Conservation (phyloP, 92 coral and sea anemone genomes). For the Porites lobata region DNA sequence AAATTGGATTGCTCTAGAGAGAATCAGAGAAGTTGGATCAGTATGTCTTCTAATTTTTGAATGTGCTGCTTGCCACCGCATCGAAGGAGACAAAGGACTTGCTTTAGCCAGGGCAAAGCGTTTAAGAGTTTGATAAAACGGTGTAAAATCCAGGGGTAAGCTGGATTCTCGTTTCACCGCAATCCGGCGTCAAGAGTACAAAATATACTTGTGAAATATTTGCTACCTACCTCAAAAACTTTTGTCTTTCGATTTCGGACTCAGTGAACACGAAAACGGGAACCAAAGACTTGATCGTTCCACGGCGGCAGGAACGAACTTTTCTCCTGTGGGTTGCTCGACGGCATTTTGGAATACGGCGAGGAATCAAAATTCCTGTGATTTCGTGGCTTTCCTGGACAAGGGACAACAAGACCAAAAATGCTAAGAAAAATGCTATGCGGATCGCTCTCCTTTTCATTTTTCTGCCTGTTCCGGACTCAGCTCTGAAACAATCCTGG, state of each 20-base stretch:
- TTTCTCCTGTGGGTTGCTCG: neutral
- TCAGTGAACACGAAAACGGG: neutral
- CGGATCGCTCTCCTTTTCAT: neutral
- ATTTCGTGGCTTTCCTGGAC: conserved; percentile 27
- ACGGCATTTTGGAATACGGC: neutral
- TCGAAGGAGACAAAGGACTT: no score
- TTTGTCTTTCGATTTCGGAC: neutral
- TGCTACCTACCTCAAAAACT: conserved; percentile 2
- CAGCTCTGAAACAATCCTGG: no score
- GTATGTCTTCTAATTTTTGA: no score
- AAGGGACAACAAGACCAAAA: neutral
- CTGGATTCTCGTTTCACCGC: neutral
- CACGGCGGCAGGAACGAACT: neutral
- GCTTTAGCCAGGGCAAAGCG: no score
- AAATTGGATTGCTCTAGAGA: no score
- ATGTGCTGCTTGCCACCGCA: no score
- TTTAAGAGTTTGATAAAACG: no score
- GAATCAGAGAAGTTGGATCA: no score
- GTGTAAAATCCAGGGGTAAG: neutral
- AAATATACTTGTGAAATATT: neutral
- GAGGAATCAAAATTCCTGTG: conserved; percentile 33
- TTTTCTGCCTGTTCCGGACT: neutral
- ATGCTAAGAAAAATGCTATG: neutral
- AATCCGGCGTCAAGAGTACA: no score
- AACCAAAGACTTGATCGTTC: neutral